phyloP scores from a whole-genome alignment of 2,888 invertebrate species.

The Trachelus tabidus region DNA sequence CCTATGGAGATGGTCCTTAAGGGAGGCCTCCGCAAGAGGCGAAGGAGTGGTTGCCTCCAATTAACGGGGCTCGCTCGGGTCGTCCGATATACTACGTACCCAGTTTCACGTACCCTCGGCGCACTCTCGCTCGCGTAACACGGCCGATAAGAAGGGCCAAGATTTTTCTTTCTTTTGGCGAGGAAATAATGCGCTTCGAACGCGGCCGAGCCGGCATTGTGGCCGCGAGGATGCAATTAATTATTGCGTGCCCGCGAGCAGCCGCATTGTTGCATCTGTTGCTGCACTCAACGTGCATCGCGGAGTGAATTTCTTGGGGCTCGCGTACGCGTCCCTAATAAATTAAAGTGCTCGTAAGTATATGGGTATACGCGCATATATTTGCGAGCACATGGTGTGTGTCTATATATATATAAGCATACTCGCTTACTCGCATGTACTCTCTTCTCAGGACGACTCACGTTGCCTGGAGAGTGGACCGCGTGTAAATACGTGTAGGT shows the following conservation, averaged over 20 bases:
- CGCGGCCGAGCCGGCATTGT: constrained; percentile 39
- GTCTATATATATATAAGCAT: not conserved
- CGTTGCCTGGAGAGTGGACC: not conserved
- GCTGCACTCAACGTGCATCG: constrained; percentile 22
- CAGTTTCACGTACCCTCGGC: not conserved
- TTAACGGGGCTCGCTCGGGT: constrained; percentile 27
- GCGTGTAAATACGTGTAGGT: not conserved
- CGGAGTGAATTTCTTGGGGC: constrained; percentile 5
- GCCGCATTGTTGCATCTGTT: constrained; percentile 54
- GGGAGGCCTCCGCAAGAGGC: not conserved
- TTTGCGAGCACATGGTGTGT: constrained; percentile 2
- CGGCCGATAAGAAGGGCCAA: constrained; percentile 26
- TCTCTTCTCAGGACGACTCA: not conserved
- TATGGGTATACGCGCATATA: constrained; percentile 3
- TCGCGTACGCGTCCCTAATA: constrained; percentile 28
- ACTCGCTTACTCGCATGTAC: not conserved
- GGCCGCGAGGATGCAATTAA: constrained; percentile 58
- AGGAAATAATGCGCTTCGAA: constrained; percentile 41
- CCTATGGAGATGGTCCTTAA: not conserved
- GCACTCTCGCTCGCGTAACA: not conserved
- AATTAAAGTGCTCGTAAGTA: constrained; percentile 38
- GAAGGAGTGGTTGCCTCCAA: not conserved
- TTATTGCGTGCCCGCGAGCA: constrained; percentile 56
- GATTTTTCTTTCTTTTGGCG: constrained; percentile 40
- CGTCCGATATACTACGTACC: constrained; percentile 14